A percentile compares a stretch with the other conserved stretches of the same genome.
phyloP scores from a whole-genome alignment of 1,140 invertebrate species.

The Leguminivora glycinivorella region DNA sequence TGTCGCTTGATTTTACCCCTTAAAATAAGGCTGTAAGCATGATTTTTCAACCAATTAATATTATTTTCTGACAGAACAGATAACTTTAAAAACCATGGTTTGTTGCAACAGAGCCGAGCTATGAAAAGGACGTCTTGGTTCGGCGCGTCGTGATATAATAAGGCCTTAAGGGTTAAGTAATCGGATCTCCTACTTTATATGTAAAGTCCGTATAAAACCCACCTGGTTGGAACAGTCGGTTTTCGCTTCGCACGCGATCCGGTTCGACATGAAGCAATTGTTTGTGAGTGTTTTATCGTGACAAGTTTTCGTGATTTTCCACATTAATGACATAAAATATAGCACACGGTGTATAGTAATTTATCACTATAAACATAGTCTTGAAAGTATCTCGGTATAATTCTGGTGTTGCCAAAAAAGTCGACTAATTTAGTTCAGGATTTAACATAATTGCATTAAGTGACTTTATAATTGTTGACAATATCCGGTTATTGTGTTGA shows the following conservation, averaged over 20 bases:
- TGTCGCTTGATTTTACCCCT: too few species aligned
- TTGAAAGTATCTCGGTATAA: too few species aligned
- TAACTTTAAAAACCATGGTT: conserved; percentile 9
- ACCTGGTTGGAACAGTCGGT: conserved; percentile 38
- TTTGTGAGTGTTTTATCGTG: conserved; percentile 43
- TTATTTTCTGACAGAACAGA: conserved; percentile 5
- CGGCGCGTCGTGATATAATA: conserved; percentile 12
- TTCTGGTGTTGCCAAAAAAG: too few species aligned
- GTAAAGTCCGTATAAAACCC: conserved; percentile 55
- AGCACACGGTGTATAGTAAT: neutral
- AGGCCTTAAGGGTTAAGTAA: conserved; percentile 43
- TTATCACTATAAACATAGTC: neutral
- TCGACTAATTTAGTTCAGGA: too few species aligned
- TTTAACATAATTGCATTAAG: too few species aligned
- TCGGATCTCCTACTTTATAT: conserved; percentile 53
- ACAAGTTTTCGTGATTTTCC: conserved; percentile 16
- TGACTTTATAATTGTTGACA: too few species aligned
- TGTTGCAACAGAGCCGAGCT: neutral
- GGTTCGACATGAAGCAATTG: conserved; percentile 43
- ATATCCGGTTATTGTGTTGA: too few species aligned
- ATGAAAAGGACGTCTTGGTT: conserved; percentile 9
- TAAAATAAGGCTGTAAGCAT: too few species aligned
- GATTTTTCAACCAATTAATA: too few species aligned
- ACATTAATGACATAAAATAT: neutral
- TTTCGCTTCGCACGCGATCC: conserved; percentile 35